Evolutionary conservation across 2,113 vertebrate genomes (phyloP).

Genomic region (Scytalopus superciliaris): DNA sequence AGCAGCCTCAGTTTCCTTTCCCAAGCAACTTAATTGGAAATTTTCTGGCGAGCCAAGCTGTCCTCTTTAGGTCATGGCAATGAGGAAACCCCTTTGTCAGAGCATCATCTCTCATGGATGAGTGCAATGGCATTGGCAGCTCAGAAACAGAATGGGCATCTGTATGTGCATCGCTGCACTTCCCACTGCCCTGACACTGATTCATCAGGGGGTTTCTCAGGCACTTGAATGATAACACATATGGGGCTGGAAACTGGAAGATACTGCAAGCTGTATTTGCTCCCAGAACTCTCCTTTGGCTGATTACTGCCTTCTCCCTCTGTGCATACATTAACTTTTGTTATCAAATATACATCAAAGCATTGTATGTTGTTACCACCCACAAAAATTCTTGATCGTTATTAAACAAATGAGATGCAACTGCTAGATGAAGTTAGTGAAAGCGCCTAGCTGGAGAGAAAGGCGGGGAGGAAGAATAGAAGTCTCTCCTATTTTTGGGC

Average conservation of each 20-base stretch:
- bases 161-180: background rate
- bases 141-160: background rate
- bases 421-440: background rate
- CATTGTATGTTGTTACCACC: background rate
- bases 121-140: rapidly evolving
- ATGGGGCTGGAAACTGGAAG: background rate
- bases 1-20: background rate
- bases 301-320: background rate
- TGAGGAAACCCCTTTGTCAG: background rate
- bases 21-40: background rate
- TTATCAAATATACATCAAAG: background rate
- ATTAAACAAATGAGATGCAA: background rate
- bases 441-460: background rate
- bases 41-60: background rate
- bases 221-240: background rate
- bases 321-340: background rate
- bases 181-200: background rate
- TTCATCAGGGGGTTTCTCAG: background rate
- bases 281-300: background rate
- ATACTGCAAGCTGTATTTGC: background rate
- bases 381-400: background rate
- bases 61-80: background rate
- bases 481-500: background rate
- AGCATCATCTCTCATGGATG: background rate
- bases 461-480: background rate